A percentile compares a stretch with the other conserved stretches of the same genome.
phyloP scores from a whole-genome alignment of 2,113 vertebrate species.

The Fregata magnificens region DNA sequence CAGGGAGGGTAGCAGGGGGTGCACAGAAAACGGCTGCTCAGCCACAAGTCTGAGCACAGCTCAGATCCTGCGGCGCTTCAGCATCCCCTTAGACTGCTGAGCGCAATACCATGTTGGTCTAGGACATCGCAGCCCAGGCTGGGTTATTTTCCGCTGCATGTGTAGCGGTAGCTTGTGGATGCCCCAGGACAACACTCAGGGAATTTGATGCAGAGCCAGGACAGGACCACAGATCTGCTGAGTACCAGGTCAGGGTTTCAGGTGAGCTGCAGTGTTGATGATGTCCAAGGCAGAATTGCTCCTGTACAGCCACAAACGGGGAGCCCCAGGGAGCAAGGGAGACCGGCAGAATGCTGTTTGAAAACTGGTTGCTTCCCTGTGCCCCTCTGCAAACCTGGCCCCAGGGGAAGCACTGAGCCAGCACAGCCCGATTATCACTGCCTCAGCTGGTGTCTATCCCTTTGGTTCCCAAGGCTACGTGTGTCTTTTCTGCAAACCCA shows the following conservation, averaged over 20 bases:
- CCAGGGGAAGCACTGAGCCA: neutral
- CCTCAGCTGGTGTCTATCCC: neutral
- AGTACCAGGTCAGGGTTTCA: neutral
- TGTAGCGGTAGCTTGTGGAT: neutral
- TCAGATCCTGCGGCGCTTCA: neutral
- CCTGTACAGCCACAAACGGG: neutral
- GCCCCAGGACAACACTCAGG: neutral
- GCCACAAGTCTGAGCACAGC: neutral
- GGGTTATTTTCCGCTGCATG: neutral
- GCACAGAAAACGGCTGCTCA: neutral
- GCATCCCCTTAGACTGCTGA: neutral
- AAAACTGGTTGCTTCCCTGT: neutral
- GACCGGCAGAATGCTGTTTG: neutral
- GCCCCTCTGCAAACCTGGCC: neutral
- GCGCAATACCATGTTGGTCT: rapidly evolving
- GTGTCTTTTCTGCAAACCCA: neutral
- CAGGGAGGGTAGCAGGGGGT: neutral
- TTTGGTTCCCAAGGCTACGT: neutral
- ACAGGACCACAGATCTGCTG: neutral
- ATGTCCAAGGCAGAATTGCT: neutral
- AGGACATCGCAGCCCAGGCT: neutral
- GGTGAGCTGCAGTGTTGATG: neutral
- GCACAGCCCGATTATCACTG: neutral
- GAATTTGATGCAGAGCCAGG: neutral
- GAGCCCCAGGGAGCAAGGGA: neutral